phyloP scores from a whole-genome alignment of 2,797 vertebrate species.

The Cercopithecus petaurista region DNA sequence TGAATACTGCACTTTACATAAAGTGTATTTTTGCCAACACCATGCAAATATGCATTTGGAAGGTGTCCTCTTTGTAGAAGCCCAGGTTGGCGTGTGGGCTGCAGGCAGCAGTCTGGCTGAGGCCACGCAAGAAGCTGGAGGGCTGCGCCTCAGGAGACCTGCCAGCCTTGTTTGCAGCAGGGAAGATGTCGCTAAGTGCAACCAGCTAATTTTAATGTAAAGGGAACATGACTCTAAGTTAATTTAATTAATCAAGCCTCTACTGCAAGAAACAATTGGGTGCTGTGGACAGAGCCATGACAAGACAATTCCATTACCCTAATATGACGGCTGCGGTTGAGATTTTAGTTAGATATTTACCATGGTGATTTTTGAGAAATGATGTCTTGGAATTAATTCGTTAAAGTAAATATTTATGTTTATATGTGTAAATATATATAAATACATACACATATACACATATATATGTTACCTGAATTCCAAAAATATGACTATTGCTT shows the following conservation, averaged over 20 bases:
- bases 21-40: neutral
- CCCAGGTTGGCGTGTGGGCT: rapidly evolving
- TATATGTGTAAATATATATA: neutral
- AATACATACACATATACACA: neutral
- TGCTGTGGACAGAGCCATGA: neutral
- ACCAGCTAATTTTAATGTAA: neutral
- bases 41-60: rapidly evolving
- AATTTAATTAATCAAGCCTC: neutral
- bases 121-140: rapidly evolving
- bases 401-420: too few species aligned
- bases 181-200: rapidly evolving
- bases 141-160: rapidly evolving
- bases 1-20: rapidly evolving
- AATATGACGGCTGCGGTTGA: rapidly evolving
- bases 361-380: neutral
- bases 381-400: neutral
- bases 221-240: neutral
- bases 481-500: neutral
- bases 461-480: neutral
- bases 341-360: too few species aligned
- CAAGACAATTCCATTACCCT: rapidly evolving
- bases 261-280: neutral
- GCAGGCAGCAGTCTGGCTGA: rapidly evolving
- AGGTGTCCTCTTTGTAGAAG: neutral
- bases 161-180: rapidly evolving